phyloP scores from a whole-genome alignment of 1,140 invertebrate genomes.

The Oscheius sp. region DNA sequence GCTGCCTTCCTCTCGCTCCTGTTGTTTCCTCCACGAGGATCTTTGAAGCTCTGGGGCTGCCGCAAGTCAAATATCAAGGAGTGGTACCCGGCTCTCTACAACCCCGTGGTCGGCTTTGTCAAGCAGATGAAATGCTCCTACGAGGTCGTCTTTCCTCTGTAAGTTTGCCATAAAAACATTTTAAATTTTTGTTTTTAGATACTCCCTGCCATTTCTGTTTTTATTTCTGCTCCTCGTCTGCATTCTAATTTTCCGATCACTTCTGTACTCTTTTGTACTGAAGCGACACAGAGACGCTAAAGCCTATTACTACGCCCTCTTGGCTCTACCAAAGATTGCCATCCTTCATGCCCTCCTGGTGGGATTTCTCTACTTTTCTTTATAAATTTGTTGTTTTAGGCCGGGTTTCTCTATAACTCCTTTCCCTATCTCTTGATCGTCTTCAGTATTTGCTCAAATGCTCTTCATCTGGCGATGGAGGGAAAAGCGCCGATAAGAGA shows the following conservation, averaged over 20 bases:
- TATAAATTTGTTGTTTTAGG: constrained; percentile 10
- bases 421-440: constrained; percentile 24
- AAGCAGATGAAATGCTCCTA: constrained; percentile 29
- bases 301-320: constrained; percentile 10
- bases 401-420: constrained; percentile 11
- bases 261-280: not conserved
- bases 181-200: constrained; percentile 17
- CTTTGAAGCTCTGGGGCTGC: not conserved
- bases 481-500: constrained; percentile 18
- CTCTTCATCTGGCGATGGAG: constrained; percentile 24
- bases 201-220: constrained; percentile 21
- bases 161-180: not conserved
- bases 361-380: not conserved
- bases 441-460: constrained; percentile 14
- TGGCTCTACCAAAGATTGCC: constrained; percentile 10
- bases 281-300: constrained; percentile 7
- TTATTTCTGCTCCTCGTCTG: constrained; percentile 2
- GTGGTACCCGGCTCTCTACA: constrained; percentile 27
- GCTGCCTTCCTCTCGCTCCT: constrained; percentile 1
- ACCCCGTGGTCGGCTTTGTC: constrained; percentile 23
- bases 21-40: not conserved
- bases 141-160: constrained; percentile 35
- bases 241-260: constrained; percentile 6
- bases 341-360: constrained; percentile 2
- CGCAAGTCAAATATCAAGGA: not conserved